These are phyloP conservation scores for Tiphia femorata DNA, from an alignment of 2,888 invertebrate species.

Conservation along the genomic window DNA sequence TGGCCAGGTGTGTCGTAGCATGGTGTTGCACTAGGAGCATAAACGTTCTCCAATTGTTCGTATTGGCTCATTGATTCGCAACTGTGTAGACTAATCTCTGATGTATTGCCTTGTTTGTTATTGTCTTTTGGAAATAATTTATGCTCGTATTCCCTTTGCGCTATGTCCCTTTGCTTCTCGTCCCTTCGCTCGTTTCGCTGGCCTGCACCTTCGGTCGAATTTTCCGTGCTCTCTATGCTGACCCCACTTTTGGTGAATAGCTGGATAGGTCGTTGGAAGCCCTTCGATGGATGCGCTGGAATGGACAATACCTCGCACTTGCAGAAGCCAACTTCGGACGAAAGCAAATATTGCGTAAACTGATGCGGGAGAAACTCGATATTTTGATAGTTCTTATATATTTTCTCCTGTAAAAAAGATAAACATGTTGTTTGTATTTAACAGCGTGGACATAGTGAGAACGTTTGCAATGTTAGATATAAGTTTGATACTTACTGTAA, in stretches of 20 bases:
- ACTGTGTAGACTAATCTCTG: constrained; percentile 60
- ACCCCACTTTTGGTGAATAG: constrained; percentile 60
- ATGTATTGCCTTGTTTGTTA: constrained; percentile 46
- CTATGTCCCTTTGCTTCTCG: constrained; percentile 38
- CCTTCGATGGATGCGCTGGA: constrained; percentile 86
- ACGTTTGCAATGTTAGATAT: not conserved
- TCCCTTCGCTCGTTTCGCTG: constrained; percentile 38
- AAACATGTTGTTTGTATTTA: not conserved
- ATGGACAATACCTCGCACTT: constrained; percentile 88
- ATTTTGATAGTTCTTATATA: constrained; percentile 85
- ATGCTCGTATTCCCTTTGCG: constrained; percentile 49
- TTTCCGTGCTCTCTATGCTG: not conserved
- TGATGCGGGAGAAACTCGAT: constrained; percentile 93
- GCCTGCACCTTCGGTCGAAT: not conserved
- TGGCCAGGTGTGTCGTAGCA: constrained; percentile 62
- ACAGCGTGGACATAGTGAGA: not conserved
- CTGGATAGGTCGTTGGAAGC: constrained; percentile 88
- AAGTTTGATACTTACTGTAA: constrained; percentile 78
- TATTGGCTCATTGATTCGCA: constrained; percentile 60
- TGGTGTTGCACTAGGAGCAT: constrained; percentile 62
- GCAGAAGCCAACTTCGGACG: constrained; percentile 91
- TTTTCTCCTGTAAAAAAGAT: constrained; percentile 78
- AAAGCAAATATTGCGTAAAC: constrained; percentile 92
- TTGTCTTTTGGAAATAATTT: constrained; percentile 55
- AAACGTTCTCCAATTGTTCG: constrained; percentile 63